Percentiles rank a stretch among this genome's conserved stretches.
phyloP scores from a whole-genome alignment of 2,888 invertebrate genomes.

The Branchipolynoe longqiensis region DNA sequence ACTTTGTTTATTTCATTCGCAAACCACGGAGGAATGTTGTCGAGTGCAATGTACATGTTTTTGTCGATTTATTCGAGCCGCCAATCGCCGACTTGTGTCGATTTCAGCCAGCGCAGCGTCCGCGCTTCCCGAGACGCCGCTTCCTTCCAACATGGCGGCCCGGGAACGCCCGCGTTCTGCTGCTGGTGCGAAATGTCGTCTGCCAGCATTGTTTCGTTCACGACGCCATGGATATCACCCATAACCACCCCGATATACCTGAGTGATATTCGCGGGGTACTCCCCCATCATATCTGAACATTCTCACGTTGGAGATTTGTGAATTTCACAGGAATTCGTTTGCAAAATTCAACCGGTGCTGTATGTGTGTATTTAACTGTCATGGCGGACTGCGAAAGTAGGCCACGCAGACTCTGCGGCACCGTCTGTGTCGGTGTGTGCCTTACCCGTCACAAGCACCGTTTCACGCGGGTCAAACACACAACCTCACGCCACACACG shows the following conservation, averaged over 20 bases:
- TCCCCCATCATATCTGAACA: background rate
- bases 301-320: background rate
- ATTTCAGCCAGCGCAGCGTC: constrained; percentile 4
- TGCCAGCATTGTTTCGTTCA: constrained; percentile 17
- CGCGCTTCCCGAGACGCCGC: background rate
- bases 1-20: constrained; percentile 13
- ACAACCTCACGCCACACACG: background rate
- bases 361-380: background rate
- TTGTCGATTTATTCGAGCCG: background rate
- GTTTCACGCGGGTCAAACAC: no score
- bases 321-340: constrained; percentile 13
- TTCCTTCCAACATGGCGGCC: constrained; percentile 29
- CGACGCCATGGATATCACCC: background rate
- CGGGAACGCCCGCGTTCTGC: background rate
- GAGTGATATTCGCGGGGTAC: background rate
- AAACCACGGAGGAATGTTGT: background rate
- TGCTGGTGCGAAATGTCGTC: no score
- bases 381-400: constrained; percentile 25
- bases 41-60: background rate
- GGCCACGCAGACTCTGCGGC: constrained; percentile 8
- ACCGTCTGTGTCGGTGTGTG: background rate
- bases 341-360: constrained; percentile 14
- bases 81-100: background rate
- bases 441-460: background rate
- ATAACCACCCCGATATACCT: background rate